Conservation (phyloP, 2,888 invertebrate species). For the Papilio elwesi region DNA sequence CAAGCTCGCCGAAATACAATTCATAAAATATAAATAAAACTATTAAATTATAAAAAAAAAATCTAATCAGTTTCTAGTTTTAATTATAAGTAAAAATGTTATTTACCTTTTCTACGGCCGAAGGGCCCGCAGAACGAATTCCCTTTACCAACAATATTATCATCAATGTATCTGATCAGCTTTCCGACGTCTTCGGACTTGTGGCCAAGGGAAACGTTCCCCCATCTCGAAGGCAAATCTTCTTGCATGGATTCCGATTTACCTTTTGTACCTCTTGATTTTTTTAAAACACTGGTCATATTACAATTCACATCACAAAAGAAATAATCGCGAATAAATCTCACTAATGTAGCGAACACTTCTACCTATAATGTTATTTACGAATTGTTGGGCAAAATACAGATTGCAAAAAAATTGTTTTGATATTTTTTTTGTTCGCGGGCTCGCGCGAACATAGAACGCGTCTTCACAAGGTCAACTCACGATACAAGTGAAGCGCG, state of each 20-base stretch:
- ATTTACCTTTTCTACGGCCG: conserved; percentile 91
- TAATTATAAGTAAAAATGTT: neutral
- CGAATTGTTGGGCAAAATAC: conserved; percentile 27
- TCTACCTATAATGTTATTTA: conserved; percentile 22
- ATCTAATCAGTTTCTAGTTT: too few relatives aligned
- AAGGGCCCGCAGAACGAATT: conserved; percentile 93
- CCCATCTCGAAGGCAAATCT: conserved; percentile 76
- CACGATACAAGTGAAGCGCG: conserved; percentile 44
- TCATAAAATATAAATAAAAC: neutral
- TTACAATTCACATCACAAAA: conserved; percentile 71
- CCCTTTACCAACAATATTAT: conserved; percentile 91
- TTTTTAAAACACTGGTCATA: conserved; percentile 83
- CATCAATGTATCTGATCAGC: conserved; percentile 90
- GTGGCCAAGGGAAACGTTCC: conserved; percentile 65
- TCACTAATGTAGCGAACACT: conserved; percentile 42
- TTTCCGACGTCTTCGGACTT: conserved; percentile 88
- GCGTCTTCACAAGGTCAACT: conserved; percentile 44
- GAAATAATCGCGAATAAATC: conserved; percentile 38
- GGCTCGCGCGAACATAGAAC: conserved; percentile 32
- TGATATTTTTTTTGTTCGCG: conserved; percentile 38
- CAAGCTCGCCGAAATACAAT: conserved; percentile 12
- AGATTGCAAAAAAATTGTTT: conserved; percentile 38
- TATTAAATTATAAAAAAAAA: neutral
- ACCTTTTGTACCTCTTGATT: conserved; percentile 77
- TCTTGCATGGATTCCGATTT: conserved; percentile 83